Evolutionary conservation across 2,113 vertebrate genomes (phyloP).

Genomic region (Ascaphus truei): DNA sequence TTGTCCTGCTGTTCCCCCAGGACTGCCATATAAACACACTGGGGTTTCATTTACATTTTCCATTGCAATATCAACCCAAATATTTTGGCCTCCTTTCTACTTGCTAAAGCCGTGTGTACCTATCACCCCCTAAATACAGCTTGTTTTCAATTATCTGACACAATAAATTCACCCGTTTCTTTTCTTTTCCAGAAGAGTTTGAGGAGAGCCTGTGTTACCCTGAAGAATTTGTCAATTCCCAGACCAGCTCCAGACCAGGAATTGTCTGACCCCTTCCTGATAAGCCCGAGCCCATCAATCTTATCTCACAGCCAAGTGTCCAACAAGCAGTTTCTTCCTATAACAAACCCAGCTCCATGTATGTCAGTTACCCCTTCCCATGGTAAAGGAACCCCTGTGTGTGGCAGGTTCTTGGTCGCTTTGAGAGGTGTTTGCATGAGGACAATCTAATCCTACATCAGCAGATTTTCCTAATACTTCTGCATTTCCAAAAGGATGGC

Average conservation of each 20-base stretch:
- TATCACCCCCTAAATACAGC: not conserved
- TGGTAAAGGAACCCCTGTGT: no score
- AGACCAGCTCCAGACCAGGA: not conserved
- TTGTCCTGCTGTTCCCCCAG: not conserved
- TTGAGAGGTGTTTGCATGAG: no score
- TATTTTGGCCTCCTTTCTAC: not conserved
- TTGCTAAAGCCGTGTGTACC: not conserved
- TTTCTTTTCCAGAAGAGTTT: not conserved
- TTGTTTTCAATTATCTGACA: not conserved
- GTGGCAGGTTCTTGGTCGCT: no score
- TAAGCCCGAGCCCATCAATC: no score
- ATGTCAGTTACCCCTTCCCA: no score
- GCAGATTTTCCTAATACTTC: no score
- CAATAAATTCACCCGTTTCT: slow-evolving; percentile 1
- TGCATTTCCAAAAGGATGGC: no score
- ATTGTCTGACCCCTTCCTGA: not conserved
- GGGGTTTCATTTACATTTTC: not conserved
- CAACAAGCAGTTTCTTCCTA: not conserved
- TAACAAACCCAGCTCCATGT: not conserved
- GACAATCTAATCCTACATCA: no score
- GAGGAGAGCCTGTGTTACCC: not conserved
- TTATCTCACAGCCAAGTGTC: no score
- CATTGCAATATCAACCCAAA: not conserved
- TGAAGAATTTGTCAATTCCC: not conserved
- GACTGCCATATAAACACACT: not conserved